These are phyloP conservation scores for Columba janthina DNA, from an alignment of 2,113 vertebrate genomes.

Conservation along the genomic window DNA sequence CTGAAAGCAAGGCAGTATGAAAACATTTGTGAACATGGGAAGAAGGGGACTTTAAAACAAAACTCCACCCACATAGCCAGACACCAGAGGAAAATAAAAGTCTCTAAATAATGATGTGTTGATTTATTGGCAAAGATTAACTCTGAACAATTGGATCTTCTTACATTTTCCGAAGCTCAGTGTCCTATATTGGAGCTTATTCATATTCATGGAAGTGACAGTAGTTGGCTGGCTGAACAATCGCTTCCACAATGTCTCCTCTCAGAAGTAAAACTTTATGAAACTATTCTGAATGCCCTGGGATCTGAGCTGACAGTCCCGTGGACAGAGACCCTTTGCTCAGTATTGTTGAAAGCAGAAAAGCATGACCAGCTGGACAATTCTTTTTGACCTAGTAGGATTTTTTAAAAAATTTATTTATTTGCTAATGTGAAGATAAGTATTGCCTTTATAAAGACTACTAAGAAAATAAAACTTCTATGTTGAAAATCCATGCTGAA, in stretches of 20 bases:
- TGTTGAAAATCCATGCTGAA: neutral
- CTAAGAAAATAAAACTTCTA: neutral
- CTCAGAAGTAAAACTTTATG: conserved; percentile 41
- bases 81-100: neutral
- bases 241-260: conserved; percentile 20
- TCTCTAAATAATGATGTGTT: neutral
- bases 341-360: neutral
- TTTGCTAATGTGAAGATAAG: neutral
- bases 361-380: neutral
- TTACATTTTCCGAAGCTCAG: conserved; percentile 30
- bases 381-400: neutral
- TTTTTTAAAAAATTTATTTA: neutral
- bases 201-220: conserved; percentile 54
- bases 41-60: neutral
- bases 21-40: neutral
- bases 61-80: neutral
- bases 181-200: conserved; percentile 54
- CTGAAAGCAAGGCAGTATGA: neutral
- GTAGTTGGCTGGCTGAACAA: conserved; percentile 50
- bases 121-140: conserved; percentile 35
- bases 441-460: neutral
- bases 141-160: neutral
- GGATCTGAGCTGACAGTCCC: neutral
- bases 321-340: neutral
- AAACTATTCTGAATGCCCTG: neutral